Conservation (phyloP, 2,113 vertebrate species). For the Merops nubicus region DNA sequence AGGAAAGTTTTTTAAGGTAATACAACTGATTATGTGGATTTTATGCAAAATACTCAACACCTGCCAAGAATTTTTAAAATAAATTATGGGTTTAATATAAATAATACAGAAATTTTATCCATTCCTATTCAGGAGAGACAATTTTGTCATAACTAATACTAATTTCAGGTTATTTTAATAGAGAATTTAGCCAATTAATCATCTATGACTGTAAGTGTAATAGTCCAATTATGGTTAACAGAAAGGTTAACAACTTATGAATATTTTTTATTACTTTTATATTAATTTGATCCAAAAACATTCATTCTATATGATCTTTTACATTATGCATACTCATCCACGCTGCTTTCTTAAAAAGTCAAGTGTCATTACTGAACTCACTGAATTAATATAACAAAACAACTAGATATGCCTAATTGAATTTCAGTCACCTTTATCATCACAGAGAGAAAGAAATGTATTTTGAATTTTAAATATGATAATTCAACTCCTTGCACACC, state of each 20-base stretch:
- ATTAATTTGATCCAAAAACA: neutral
- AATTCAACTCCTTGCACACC: neutral
- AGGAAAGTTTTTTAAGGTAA: neutral
- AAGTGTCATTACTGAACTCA: neutral
- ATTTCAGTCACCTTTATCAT: neutral
- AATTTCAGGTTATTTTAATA: neutral
- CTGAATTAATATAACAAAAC: neutral
- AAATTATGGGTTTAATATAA: neutral
- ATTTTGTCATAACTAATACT: neutral
- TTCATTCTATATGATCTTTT: neutral
- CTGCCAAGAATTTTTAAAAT: neutral
- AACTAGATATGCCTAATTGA: neutral
- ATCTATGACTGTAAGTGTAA: neutral
- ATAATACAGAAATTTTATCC: neutral
- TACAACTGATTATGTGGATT: neutral
- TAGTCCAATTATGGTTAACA: neutral
- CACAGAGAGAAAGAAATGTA: neutral
- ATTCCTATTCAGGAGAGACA: neutral
- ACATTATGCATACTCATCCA: neutral
- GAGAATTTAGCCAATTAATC: neutral
- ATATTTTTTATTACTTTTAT: neutral
- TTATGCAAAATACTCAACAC: neutral
- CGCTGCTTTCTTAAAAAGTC: neutral
- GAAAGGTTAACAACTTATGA: neutral
- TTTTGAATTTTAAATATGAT: neutral